Evolutionary conservation across 30 jellyfish, hydroid and myxozoan species (phyloP), one percentile per base, ranked within the genome.

Genomic region (Pelagia noctiluca): DNA sequence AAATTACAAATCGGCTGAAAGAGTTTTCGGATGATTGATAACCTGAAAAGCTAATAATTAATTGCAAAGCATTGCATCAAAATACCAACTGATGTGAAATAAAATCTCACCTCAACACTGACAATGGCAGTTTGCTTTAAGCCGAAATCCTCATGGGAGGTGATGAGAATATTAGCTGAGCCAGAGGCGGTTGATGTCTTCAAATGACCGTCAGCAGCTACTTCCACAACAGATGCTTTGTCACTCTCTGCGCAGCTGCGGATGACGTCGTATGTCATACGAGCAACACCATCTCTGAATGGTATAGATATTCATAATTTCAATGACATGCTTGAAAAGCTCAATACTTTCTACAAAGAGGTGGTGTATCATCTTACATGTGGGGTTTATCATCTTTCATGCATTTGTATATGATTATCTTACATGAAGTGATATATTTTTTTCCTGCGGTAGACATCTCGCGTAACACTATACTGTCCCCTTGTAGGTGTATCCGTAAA

Each of bases 91-190:
- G 36, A 32, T 5, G 71, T 12, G 36, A 28, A 22, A 32, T 18
- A 3, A 25, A 10, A 21, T 29, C 75, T 10, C 36, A 93, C 98
- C 98, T 93, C 98, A 1, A 93, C 92, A 60, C 85, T 65, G 32
- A 93, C 75, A 48, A 87, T 49, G 4, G 90, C 96, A 28, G 97
- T 93, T 67, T 93, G 97, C 22, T 93, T 87, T 42, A 84, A 70
- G 4, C 98, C 98, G 65, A 66, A 93, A 49, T 93, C 98, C 33
- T 93, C 98, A 64, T 87, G 96, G n/a, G 95, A 83, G 26, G 93
- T 80, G 33, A 93, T 71, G 82, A 65, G 67, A 26, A 93, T 88
- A 75, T 34, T 30, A 33, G 93, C 98, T 37, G 69, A 50, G 3
- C 98, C 98, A 0, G 98, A 80, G n/a, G 96, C 32, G 0, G 96